Percentiles rank a stretch among this genome's conserved stretches.
Conservation (phyloP, 2,888 invertebrate genomes). For the Eilema depressum region DNA sequence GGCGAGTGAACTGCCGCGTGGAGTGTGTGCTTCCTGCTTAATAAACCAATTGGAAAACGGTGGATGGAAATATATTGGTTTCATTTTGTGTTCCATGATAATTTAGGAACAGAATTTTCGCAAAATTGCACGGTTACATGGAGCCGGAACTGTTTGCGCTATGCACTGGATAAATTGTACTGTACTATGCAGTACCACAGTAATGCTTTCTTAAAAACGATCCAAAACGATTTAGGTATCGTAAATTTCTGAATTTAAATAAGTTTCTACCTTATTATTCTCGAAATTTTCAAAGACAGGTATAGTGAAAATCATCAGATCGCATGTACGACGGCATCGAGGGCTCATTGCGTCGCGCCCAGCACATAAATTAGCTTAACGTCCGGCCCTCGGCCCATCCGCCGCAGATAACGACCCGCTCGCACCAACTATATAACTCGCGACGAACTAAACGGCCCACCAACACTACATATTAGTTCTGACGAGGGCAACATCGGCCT, state of each 20-base stretch:
- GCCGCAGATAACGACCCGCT: slow-evolving; percentile 19
- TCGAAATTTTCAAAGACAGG: neutral
- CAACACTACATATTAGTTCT: neutral
- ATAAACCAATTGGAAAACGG: slow-evolving; percentile 1
- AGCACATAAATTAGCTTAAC: slow-evolving; percentile 20
- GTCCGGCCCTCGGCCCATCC: slow-evolving; percentile 20
- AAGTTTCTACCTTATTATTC: no score
- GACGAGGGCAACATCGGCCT: neutral
- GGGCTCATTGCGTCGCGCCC: slow-evolving; percentile 13
- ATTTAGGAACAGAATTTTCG: neutral
- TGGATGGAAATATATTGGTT: neutral
- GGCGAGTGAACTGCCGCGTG: neutral
- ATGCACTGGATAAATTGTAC: neutral
- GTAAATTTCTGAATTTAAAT: no score
- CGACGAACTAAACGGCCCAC: slow-evolving; percentile 9
- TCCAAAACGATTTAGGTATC: no score
- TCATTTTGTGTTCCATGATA: neutral
- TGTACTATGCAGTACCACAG: no score
- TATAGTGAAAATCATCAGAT: neutral
- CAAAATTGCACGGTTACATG: neutral
- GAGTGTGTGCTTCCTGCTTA: neutral
- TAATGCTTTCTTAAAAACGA: no score
- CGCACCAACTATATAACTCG: neutral
- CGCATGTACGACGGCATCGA: slow-evolving; percentile 6
- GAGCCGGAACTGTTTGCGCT: neutral